phyloP scores from a whole-genome alignment of 2,797 vertebrate species.

The Tangara arthus region DNA sequence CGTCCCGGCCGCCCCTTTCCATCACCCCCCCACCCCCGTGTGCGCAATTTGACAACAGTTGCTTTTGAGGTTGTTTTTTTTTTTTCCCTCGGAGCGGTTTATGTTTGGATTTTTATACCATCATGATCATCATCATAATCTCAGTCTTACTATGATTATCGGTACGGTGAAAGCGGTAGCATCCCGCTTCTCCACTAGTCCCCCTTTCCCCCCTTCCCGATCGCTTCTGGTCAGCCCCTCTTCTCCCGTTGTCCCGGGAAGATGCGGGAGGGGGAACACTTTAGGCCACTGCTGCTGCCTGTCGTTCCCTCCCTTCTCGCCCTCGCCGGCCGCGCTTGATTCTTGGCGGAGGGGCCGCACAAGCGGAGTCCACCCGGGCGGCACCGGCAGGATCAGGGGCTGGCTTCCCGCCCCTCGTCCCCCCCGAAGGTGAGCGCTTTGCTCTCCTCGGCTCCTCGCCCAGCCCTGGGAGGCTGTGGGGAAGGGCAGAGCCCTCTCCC shows the following conservation, averaged over 20 bases:
- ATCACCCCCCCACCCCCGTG: not conserved
- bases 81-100: not conserved
- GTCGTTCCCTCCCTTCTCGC: not conserved
- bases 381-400: too few species aligned
- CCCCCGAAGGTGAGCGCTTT: not conserved
- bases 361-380: not conserved
- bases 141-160: not conserved
- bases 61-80: not conserved
- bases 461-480: not conserved
- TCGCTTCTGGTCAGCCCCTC: not conserved
- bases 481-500: not conserved
- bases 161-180: not conserved
- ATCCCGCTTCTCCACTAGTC: not conserved
- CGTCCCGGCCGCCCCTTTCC: not conserved
- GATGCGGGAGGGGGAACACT: fast-evolving
- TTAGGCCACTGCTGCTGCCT: not conserved
- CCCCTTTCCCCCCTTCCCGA: fast-evolving
- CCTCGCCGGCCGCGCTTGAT: not conserved
- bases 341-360: not conserved
- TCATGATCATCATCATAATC: not conserved
- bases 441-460: not conserved
- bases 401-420: not conserved
- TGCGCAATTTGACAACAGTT: not conserved
- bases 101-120: not conserved
- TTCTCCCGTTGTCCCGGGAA: not conserved